Base-by-base conservation (phyloP, 2,113 vertebrate species). In the Ammodytes marinus region DNA sequence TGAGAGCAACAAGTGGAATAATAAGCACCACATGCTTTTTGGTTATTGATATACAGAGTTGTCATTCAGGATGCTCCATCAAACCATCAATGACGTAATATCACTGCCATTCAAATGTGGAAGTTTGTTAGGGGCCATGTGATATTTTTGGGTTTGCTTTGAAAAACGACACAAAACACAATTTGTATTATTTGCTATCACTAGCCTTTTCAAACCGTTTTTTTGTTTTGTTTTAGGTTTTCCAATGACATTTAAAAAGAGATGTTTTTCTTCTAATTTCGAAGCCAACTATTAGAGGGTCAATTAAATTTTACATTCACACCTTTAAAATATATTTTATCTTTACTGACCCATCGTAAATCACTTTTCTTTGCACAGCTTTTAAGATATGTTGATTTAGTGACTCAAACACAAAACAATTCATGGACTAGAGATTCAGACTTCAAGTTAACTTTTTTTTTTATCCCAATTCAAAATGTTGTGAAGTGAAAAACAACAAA, bases 191-290 rank as follows among this genome's bases (percentile, higher is more conserved):
- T 58, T 50, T 65, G 60, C 39, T 39, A 42, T 80, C n/a, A 15
- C 12, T 64, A 17, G 10, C 8, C 40, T 63, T 59, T 77, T 68
- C 8, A 42, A 49, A 12, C 2, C 3, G 8, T 19, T 19, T 54
- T 2, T 54, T 42, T 49, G 35, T 57, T 19, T 17, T 49, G 17
- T 27, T 63, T n/a, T 19, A 52, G 8, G 3, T 49, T 68, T 47
- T 73, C 67, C 37, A 69, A 40, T 37, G 46, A 70, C 17, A 46
- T 70, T 45, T 80, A 52, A 75, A 19, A 79, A 47, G 54, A 70
- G 14, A 53, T 55, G 37, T 52, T 77, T n/a, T 54, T 58, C 17
- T 15, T 17, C 6, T 1, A 45, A 37, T 82, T 42, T 61, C 17
- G 37, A 27, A 27, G 27, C 35, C 52, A 55, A 10, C 39, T 17